These are phyloP conservation scores for Catharus ustulatus DNA, from an alignment of 2,797 vertebrate species.

Conservation along the genomic window DNA sequence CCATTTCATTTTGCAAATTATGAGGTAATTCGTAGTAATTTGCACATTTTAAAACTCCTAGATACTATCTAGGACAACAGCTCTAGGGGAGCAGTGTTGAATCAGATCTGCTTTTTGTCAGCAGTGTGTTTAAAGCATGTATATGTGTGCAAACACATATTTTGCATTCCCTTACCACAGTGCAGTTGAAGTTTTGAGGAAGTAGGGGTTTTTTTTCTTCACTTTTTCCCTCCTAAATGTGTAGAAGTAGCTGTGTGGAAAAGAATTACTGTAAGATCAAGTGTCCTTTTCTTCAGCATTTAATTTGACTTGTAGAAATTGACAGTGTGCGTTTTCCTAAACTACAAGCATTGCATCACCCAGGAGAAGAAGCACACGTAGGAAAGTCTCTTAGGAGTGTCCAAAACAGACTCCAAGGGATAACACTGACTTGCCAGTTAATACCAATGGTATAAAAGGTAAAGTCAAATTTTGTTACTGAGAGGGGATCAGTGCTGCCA, in stretches of 20 bases:
- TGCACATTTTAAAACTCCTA: background rate
- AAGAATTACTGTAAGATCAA: background rate
- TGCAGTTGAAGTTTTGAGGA: background rate
- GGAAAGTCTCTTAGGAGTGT: background rate
- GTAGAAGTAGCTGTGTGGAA: background rate
- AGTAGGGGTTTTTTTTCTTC: background rate
- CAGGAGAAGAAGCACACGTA: background rate
- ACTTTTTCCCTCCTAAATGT: background rate
- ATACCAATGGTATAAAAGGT: background rate
- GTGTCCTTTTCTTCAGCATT: background rate
- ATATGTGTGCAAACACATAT: background rate
- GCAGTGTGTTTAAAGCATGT: background rate
- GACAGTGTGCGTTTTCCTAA: background rate
- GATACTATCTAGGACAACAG: background rate
- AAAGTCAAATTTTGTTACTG: background rate
- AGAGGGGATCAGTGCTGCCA: background rate
- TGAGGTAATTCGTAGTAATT: background rate
- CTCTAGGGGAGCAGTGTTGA: background rate
- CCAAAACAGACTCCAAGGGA: background rate
- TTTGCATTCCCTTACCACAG: background rate
- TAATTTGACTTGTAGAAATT: background rate
- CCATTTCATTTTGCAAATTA: background rate
- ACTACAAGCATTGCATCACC: background rate
- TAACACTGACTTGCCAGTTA: background rate
- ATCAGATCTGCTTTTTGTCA: background rate